Conservation (phyloP, 2,888 invertebrate species). For the Strigamia crassipes region DNA sequence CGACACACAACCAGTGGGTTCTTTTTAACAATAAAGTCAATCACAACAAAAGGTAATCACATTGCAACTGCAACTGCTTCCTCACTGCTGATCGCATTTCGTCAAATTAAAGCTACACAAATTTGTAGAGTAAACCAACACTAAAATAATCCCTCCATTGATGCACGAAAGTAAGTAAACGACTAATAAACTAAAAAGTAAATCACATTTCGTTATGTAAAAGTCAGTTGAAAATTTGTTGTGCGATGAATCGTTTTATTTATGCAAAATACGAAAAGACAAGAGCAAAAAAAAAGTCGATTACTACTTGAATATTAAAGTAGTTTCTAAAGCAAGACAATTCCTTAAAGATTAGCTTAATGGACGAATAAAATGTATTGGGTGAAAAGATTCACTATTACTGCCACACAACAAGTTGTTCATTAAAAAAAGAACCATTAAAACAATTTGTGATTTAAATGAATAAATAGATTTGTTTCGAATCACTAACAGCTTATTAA, state of each 20-base stretch:
- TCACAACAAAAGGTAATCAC: neutral
- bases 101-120: neutral
- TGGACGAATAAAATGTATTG: neutral
- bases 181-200: neutral
- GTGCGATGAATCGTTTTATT: neutral
- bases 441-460: neutral
- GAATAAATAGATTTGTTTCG: conserved; percentile 6
- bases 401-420: neutral
- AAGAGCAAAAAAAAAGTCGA: neutral
- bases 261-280: neutral
- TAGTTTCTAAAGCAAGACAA: neutral
- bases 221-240: neutral
- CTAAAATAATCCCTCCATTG: neutral
- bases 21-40: conserved; percentile 26
- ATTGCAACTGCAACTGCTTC: neutral
- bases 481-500: conserved; percentile 32
- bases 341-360: conserved; percentile 13
- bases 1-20: neutral
- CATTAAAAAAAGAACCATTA: neutral
- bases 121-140: neutral
- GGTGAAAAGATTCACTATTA: neutral
- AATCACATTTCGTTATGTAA: neutral
- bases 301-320: conserved; percentile 22
- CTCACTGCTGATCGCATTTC: neutral
- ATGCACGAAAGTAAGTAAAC: neutral